A percentile compares a stretch with the other conserved stretches of the same genome.
Evolutionary conservation across 1,140 invertebrate genomes (phyloP).

Genomic region (Pseudomyrmex cubaensis): DNA sequence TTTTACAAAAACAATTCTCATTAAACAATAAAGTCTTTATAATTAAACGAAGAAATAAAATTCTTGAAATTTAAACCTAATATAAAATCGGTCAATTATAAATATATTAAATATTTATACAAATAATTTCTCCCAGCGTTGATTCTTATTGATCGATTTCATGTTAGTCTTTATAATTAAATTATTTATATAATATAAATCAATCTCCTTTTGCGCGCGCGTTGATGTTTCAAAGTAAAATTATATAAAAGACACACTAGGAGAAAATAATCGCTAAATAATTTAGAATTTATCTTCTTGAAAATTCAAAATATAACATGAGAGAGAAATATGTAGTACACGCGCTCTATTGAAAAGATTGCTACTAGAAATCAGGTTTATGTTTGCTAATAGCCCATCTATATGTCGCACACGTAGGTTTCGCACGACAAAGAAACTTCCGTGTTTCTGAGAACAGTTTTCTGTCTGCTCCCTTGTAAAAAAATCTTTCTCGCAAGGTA

Average conservation of each 20-base stretch:
- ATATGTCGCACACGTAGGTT: background rate
- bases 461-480: conserved; percentile 57
- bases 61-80: no score
- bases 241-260: background rate
- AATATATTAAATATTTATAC: no score
- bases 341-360: background rate
- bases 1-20: conserved; percentile 10
- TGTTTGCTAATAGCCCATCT: background rate
- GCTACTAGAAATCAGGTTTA: background rate
- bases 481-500: conserved; percentile 32
- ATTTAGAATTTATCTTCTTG: background rate
- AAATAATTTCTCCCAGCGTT: no score
- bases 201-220: no score
- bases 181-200: no score
- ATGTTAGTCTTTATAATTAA: no score
- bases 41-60: background rate
- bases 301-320: background rate
- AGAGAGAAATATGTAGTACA: background rate
- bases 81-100: no score
- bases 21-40: background rate
- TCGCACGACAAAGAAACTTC: conserved; percentile 41
- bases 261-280: background rate
- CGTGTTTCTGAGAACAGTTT: conserved; percentile 17
- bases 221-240: no score
- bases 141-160: no score